phyloP scores from a whole-genome alignment of 2,888 invertebrate genomes.

The Pogonocherus hispidulus region DNA sequence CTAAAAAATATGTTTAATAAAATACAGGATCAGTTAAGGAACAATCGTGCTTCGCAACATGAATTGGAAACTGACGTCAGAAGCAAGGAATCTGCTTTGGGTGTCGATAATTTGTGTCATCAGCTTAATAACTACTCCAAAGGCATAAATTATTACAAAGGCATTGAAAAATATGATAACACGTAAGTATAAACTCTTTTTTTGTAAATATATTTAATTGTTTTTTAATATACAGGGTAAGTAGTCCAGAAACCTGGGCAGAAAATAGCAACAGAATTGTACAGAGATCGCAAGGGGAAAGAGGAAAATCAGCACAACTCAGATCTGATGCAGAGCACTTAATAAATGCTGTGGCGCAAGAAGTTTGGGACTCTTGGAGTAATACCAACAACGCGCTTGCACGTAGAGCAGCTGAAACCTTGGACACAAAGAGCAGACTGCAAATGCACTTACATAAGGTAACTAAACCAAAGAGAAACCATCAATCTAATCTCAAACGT shows the following conservation, averaged over 20 bases:
- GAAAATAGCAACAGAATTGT: constrained; percentile 83
- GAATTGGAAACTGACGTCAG: constrained; percentile 89
- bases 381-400: constrained; percentile 86
- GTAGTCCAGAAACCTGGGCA: constrained; percentile 86
- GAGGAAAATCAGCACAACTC: constrained; percentile 83
- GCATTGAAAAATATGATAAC: constrained; percentile 89
- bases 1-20: constrained; percentile 81
- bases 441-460: constrained; percentile 85
- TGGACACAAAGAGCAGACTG: constrained; percentile 88
- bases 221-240: constrained; percentile 70
- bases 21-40: constrained; percentile 77
- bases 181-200: constrained; percentile 69
- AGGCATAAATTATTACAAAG: constrained; percentile 88
- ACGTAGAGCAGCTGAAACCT: constrained; percentile 80
- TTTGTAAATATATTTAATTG: neutral
- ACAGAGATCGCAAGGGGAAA: constrained; percentile 85
- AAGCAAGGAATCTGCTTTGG: constrained; percentile 89
- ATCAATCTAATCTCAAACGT: no score
- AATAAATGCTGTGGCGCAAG: constrained; percentile 82
- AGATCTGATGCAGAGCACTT: constrained; percentile 83
- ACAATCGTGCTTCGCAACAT: constrained; percentile 85
- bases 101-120: constrained; percentile 88
- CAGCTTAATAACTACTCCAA: constrained; percentile 83
- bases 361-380: constrained; percentile 88
- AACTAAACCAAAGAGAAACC: constrained; percentile 27